These are phyloP conservation scores for Borostomias antarcticus DNA, from an alignment of 2,797 vertebrate species.

Conservation along the genomic window DNA sequence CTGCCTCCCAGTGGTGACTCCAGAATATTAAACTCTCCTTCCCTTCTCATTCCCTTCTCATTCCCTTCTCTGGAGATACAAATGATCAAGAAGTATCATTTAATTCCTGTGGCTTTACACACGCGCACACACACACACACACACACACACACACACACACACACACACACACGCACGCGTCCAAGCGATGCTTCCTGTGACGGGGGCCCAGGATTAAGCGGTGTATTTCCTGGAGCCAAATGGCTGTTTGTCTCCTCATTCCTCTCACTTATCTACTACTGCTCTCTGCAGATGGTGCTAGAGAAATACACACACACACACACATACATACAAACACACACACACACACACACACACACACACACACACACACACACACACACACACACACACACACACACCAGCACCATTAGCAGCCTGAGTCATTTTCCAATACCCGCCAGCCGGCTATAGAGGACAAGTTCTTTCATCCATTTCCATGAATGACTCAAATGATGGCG, in stretches of 20 bases:
- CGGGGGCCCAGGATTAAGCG: conserved; percentile 48
- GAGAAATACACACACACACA: conserved; percentile 44
- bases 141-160: conserved; percentile 15
- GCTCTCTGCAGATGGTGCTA: conserved; percentile 71
- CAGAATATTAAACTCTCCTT: neutral
- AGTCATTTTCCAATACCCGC: conserved; percentile 67
- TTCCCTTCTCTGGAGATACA: neutral
- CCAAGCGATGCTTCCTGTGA: conserved; percentile 40
- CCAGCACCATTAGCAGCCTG: conserved; percentile 53
- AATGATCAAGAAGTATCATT: neutral
- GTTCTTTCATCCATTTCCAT: conserved; percentile 64
- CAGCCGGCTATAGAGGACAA: conserved; percentile 69
- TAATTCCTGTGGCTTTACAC: neutral
- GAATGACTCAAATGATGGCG: conserved; percentile 76
- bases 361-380: conserved; percentile 8
- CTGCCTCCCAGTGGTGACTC: neutral
- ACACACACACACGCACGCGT: conserved; percentile 20
- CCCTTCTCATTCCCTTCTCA: too few relatives aligned
- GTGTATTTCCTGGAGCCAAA: conserved; percentile 28
- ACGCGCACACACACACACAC: conserved; percentile 11
- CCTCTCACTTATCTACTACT: conserved; percentile 56
- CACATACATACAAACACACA: conserved; percentile 8
- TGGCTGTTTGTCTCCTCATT: conserved; percentile 54
- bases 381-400: too few relatives aligned
- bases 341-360: conserved; percentile 8